Percentiles rank a stretch among this genome's conserved stretches.
Conservation (phyloP, 2,888 invertebrate species). For the Dione vanillae region DNA sequence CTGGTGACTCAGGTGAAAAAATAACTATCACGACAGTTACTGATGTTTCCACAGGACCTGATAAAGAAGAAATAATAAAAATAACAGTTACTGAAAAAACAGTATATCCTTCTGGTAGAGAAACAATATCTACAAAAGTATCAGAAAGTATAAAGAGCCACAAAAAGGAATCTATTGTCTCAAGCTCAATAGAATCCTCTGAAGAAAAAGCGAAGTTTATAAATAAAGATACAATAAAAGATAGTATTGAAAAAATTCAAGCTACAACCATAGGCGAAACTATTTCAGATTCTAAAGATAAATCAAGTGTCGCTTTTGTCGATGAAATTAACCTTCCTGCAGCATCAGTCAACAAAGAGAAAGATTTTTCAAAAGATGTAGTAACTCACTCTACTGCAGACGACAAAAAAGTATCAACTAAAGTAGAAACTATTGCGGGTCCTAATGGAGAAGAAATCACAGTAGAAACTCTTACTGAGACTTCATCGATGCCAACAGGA, state of each 20-base stretch:
- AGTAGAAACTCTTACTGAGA: slow-evolving; percentile 41
- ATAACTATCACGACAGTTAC: slow-evolving; percentile 39
- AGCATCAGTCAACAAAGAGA: slow-evolving; percentile 34
- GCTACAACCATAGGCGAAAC: slow-evolving; percentile 36
- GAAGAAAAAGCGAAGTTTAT: slow-evolving; percentile 7
- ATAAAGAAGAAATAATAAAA: slow-evolving; percentile 40
- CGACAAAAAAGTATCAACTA: slow-evolving; percentile 16
- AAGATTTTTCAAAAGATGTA: not conserved
- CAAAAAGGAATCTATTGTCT: slow-evolving; percentile 16
- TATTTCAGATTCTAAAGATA: slow-evolving; percentile 33
- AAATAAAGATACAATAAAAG: slow-evolving; percentile 11
- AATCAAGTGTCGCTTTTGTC: slow-evolving; percentile 39
- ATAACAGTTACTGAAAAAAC: slow-evolving; percentile 38
- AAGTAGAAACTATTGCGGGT: slow-evolving; percentile 33
- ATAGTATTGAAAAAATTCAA: slow-evolving; percentile 32
- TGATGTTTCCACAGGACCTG: slow-evolving; percentile 38
- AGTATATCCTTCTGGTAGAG: slow-evolving; percentile 41
- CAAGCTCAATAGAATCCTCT: not conserved
- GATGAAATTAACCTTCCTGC: slow-evolving; percentile 43
- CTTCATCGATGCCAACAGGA: slow-evolving; percentile 44
- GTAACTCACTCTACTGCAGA: slow-evolving; percentile 7
- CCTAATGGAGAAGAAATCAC: slow-evolving; percentile 43
- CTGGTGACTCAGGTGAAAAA: slow-evolving; percentile 39
- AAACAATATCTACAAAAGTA: slow-evolving; percentile 36
- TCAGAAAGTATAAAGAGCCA: slow-evolving; percentile 39